Evolutionary conservation across 1,140 invertebrate species (phyloP).

Genomic region (Phthorimaea operculella): DNA sequence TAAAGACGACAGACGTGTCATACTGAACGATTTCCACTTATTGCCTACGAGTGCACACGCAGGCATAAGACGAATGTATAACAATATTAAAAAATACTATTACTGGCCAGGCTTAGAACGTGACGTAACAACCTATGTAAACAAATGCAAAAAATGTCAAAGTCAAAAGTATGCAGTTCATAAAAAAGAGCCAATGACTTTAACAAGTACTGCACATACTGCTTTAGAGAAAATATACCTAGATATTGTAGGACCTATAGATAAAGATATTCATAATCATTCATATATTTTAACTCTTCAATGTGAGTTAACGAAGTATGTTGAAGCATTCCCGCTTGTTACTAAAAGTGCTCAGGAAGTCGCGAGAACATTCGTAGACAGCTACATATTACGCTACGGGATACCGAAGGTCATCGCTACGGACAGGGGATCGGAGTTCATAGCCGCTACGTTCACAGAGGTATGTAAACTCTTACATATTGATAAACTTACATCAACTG

Average conservation of each 20-base stretch:
- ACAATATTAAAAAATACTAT: conserved; percentile 5
- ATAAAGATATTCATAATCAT: not conserved
- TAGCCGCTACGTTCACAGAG: not conserved
- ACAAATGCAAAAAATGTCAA: conserved; percentile 7
- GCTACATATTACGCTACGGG: conserved; percentile 2
- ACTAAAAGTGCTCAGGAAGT: not conserved
- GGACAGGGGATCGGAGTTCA: not conserved
- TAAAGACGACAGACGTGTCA: not conserved
- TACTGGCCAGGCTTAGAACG: conserved; percentile 3
- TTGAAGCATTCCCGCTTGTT: not conserved
- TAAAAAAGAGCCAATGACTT: not conserved
- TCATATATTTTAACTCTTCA: conserved; percentile 5
- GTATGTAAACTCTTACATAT: conserved; percentile 1
- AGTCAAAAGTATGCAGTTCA: conserved; percentile 3
- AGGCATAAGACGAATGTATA: conserved; percentile 5
- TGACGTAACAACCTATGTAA: conserved; percentile 4
- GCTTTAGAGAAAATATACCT: conserved; percentile 1
- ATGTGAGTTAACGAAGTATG: conserved; percentile 3
- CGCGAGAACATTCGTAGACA: not conserved
- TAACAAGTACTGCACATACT: conserved; percentile 2
- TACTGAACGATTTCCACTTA: conserved; percentile 9
- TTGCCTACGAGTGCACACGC: conserved; percentile 8
- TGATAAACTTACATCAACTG: not conserved
- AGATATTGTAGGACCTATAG: conserved; percentile 4
- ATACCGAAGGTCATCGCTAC: not conserved